Evolutionary conservation across 2,113 vertebrate species (phyloP).

Genomic region (Thamnaconus septentrionalis): DNA sequence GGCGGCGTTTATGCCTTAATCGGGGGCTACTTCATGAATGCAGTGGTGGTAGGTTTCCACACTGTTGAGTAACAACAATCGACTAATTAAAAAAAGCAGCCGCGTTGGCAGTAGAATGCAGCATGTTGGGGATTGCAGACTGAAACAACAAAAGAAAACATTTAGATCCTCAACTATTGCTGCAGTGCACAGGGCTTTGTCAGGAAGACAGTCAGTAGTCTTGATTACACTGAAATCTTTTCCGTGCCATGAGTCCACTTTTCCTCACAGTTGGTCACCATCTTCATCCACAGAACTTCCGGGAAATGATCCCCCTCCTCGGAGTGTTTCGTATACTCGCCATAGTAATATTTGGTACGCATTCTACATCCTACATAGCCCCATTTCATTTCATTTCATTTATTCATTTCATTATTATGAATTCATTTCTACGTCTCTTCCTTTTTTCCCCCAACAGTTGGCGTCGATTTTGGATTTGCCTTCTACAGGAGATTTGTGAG

Average conservation of each 20-base stretch:
- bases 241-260: too few relatives aligned
- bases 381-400: not conserved
- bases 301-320: slow-evolving; percentile 85
- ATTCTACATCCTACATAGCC: too few relatives aligned
- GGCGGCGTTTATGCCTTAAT: slow-evolving; percentile 90
- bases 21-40: slow-evolving; percentile 91
- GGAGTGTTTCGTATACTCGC: slow-evolving; percentile 81
- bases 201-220: too few relatives aligned
- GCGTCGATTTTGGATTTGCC: slow-evolving; percentile 84
- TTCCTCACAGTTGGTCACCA: not conserved
- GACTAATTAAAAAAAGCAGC: too few relatives aligned
- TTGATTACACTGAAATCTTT: too few relatives aligned
- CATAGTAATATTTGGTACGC: slow-evolving; percentile 81
- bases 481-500: slow-evolving; percentile 85
- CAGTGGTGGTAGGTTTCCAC: slow-evolving; percentile 82
- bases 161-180: too few relatives aligned
- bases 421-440: not conserved
- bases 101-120: too few relatives aligned
- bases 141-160: too few relatives aligned
- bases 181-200: too few relatives aligned
- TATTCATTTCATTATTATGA: not conserved
- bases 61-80: too few relatives aligned
- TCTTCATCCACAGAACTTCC: slow-evolving; percentile 81
- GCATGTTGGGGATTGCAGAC: too few relatives aligned
- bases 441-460: slow-evolving; percentile 73